A percentile compares a stretch with the other conserved stretches of the same genome.
phyloP scores from a whole-genome alignment of 2,888 invertebrate species.

The Eupelmus urozonus region DNA sequence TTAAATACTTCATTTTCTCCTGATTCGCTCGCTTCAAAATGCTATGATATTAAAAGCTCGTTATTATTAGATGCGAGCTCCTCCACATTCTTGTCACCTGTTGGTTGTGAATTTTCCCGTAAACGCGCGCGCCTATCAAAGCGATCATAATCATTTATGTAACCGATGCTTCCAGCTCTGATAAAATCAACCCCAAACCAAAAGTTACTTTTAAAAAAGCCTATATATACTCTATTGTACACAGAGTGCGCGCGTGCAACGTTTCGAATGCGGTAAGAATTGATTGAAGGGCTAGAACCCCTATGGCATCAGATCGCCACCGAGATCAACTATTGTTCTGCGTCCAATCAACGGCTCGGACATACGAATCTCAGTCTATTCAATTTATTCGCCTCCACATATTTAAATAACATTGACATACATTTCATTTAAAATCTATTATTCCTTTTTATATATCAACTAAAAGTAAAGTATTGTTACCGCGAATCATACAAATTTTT shows the following conservation, averaged over 20 bases:
- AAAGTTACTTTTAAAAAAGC: constrained; percentile 1
- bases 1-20: too few species aligned
- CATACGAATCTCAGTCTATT: neutral
- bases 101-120: constrained; percentile 5
- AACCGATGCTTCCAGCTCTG: neutral
- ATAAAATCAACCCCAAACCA: constrained; percentile 25
- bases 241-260: neutral
- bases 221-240: neutral
- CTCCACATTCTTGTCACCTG: constrained; percentile 1
- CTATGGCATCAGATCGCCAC: neutral
- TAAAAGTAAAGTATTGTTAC: too few species aligned
- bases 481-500: too few species aligned
- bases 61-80: too few species aligned
- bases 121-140: neutral
- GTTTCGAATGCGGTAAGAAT: constrained; percentile 21
- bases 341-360: neutral
- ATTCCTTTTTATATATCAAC: too few species aligned
- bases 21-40: too few species aligned
- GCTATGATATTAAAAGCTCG: too few species aligned
- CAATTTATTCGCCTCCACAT: neutral
- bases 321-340: constrained; percentile 10
- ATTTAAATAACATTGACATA: neutral
- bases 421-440: neutral
- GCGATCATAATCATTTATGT: constrained; percentile 10
- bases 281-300: constrained; percentile 19